These are phyloP conservation scores for Microtus richardsoni DNA, from an alignment of 2,113 vertebrate species.

Conservation along the genomic window DNA sequence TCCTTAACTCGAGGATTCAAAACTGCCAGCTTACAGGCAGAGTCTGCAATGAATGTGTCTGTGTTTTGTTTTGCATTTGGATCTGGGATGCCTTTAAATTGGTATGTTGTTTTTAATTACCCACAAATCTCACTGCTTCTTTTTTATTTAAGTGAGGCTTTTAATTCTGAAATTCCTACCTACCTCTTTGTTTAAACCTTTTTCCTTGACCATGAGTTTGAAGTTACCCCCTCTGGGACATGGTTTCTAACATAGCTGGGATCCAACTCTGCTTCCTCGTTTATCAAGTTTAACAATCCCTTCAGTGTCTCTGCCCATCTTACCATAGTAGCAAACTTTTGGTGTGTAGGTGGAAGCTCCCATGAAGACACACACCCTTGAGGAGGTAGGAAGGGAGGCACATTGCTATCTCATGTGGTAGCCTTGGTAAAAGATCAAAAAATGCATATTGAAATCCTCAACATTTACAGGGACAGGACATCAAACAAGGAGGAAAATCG, in stretches of 20 bases:
- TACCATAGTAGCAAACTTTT: neutral
- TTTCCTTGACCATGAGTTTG: neutral
- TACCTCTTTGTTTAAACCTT: neutral
- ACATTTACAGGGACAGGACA: neutral
- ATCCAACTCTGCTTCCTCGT: neutral
- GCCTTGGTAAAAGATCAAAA: neutral
- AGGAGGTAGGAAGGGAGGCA: neutral
- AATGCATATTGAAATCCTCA: neutral
- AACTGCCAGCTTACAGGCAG: neutral
- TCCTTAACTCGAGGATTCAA: neutral
- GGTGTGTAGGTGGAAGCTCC: neutral
- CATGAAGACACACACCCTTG: neutral
- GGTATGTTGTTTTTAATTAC: neutral
- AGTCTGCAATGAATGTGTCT: neutral
- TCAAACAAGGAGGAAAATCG: neutral
- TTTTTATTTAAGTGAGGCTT: conserved; percentile 23
- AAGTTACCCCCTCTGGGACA: neutral
- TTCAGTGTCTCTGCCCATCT: neutral
- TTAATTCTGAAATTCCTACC: neutral
- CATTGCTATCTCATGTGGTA: neutral
- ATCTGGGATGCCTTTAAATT: neutral
- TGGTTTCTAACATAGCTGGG: neutral
- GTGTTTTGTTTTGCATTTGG: neutral
- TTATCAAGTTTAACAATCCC: neutral
- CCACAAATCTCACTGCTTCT: neutral